Percentiles rank a stretch among this genome's conserved stretches.
Conservation (phyloP, 2,888 invertebrate species). For the Sicus ferrugineus region DNA sequence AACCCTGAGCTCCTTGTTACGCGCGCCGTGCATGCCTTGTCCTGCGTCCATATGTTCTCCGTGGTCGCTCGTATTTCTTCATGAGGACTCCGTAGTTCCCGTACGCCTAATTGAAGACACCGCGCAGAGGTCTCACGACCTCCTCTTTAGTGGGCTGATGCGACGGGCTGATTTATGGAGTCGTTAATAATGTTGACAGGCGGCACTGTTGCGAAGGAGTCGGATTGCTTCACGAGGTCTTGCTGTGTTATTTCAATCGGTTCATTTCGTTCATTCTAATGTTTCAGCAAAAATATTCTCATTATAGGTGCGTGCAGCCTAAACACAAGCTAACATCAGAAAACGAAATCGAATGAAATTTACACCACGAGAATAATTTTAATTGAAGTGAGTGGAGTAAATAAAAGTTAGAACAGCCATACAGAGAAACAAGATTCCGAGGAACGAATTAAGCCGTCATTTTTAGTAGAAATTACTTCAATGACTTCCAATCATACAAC, state of each 20-base stretch:
- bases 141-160: conserved; percentile 44
- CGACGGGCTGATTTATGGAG: conserved; percentile 59
- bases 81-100: conserved; percentile 51
- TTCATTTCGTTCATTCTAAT: conserved; percentile 36
- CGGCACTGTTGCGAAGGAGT: conserved; percentile 56
- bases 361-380: too few species aligned
- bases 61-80: conserved; percentile 16
- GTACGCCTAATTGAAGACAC: conserved; percentile 58
- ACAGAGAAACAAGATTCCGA: too few species aligned
- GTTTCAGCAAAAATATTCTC: too few species aligned
- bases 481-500: too few species aligned
- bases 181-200: conserved; percentile 63
- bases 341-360: too few species aligned
- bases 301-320: too few species aligned
- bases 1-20: too few species aligned
- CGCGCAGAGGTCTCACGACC: conserved; percentile 50
- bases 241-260: conserved; percentile 33
- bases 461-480: too few species aligned
- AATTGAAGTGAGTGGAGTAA: neutral
- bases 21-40: neutral
- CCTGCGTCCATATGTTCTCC: neutral
- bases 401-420: too few species aligned
- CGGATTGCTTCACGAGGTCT: conserved; percentile 46
- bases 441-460: too few species aligned
- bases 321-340: too few species aligned